Evolutionary conservation across 1,140 invertebrate genomes (phyloP).

Genomic region (Holcopasites calliopsidis): DNA sequence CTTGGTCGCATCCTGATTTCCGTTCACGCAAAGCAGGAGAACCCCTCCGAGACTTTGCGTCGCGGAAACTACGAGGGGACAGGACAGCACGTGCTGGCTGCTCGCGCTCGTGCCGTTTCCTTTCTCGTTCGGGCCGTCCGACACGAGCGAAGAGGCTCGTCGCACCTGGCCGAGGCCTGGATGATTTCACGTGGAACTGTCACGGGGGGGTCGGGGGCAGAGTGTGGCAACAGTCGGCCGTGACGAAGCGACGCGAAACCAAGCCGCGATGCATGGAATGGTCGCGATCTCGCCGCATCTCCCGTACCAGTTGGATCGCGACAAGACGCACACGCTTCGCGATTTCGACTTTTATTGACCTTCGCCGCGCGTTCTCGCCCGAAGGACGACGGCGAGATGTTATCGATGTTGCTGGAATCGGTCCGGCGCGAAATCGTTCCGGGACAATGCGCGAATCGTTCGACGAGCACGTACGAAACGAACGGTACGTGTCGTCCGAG

Average conservation of each 20-base stretch:
- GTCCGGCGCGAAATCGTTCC: constrained; percentile 13
- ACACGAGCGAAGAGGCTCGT: background rate
- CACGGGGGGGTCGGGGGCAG: no score
- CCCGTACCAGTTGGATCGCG: no score
- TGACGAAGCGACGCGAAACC: no score
- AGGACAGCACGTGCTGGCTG: constrained; percentile 5
- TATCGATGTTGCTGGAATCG: constrained; percentile 26
- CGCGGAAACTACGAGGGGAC: background rate
- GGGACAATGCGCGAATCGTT: constrained; percentile 14
- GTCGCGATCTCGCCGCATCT: no score
- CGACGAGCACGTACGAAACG: constrained; percentile 32
- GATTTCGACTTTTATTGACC: background rate
- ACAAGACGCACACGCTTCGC: background rate
- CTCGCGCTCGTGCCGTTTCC: background rate
- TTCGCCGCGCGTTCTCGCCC: background rate
- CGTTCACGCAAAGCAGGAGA: background rate
- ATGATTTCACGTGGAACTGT: no score
- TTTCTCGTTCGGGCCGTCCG: background rate
- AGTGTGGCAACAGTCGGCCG: no score
- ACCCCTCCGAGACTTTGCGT: background rate
- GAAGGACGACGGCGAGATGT: constrained; percentile 32
- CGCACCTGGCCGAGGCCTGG: background rate
- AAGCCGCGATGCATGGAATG: no score
- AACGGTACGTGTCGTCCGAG: constrained; percentile 29
- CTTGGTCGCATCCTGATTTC: background rate